Percentiles rank a stretch among this genome's conserved stretches.
These are phyloP conservation scores for Oreonectes daqikongensis DNA, from an alignment of 2,797 vertebrate species.

Conservation along the genomic window DNA sequence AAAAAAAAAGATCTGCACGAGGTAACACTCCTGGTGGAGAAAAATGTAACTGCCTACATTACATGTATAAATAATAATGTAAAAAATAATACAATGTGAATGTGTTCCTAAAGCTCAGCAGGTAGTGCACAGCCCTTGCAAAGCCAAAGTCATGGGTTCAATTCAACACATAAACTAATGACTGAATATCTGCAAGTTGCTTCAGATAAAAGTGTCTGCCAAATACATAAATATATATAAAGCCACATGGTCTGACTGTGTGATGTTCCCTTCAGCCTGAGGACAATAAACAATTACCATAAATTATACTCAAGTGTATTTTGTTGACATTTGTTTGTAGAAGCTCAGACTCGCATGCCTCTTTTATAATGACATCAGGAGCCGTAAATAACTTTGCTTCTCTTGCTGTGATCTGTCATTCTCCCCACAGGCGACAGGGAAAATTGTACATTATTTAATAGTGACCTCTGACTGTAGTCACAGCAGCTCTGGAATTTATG, in stretches of 20 bases:
- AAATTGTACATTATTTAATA: slow-evolving; percentile 49
- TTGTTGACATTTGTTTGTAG: slow-evolving; percentile 14
- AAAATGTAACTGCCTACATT: too few relatives aligned
- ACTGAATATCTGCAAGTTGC: not conserved
- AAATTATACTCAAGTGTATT: not conserved
- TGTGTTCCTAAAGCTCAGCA: not conserved
- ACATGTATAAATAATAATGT: too few relatives aligned
- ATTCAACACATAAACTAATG: not conserved
- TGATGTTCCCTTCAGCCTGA: not conserved
- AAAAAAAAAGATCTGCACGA: not conserved
- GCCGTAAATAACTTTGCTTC: slow-evolving; percentile 36
- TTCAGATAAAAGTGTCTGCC: not conserved
- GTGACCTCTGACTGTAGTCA: slow-evolving; percentile 34
- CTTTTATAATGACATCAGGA: slow-evolving; percentile 29
- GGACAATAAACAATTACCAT: too few relatives aligned
- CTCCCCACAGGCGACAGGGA: slow-evolving; percentile 27
- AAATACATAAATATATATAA: not conserved
- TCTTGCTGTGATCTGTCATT: slow-evolving; percentile 39
- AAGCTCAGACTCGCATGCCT: slow-evolving; percentile 1
- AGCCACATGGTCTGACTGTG: not conserved
- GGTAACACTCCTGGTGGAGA: not conserved
- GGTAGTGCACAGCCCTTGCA: not conserved
- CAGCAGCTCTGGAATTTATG: slow-evolving; percentile 11
- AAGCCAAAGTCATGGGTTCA: not conserved
- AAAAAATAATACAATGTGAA: too few relatives aligned